These are phyloP conservation scores for Hydropsyche betteni DNA, from an alignment of 2,888 invertebrate genomes.

Conservation along the genomic window DNA sequence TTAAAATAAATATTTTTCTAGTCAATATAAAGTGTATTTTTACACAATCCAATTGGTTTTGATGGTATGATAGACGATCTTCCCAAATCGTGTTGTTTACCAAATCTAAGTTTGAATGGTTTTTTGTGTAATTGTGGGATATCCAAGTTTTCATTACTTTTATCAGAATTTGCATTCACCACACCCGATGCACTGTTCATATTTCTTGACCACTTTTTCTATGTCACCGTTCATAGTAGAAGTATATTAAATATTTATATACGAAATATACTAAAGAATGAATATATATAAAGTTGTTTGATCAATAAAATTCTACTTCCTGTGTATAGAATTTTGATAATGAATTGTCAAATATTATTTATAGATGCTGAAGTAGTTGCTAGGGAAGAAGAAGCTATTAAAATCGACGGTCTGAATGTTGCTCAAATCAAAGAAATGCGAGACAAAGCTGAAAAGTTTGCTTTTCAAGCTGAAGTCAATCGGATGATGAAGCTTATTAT, in stretches of 20 bases:
- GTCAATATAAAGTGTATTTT: constrained; percentile 47
- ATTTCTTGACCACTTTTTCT: neutral
- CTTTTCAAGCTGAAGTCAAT: constrained; percentile 98
- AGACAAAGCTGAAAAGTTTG: constrained; percentile 86
- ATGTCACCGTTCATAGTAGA: neutral
- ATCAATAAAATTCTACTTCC: constrained; percentile 42
- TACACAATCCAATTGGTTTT: constrained; percentile 59
- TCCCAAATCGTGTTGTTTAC: constrained; percentile 60
- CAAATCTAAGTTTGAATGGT: constrained; percentile 62
- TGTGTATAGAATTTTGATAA: neutral
- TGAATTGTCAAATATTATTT: constrained; percentile 38
- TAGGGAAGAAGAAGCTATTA: constrained; percentile 96
- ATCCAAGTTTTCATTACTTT: constrained; percentile 24
- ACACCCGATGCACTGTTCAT: constrained; percentile 36
- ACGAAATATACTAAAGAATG: constrained; percentile 14
- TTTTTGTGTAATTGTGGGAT: constrained; percentile 52
- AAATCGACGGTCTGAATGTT: constrained; percentile 92
- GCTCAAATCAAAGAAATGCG: constrained; percentile 92
- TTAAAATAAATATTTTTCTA: neutral
- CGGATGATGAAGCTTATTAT: constrained; percentile 99
- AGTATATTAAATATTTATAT: constrained; percentile 31
- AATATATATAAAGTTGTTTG: constrained; percentile 41
- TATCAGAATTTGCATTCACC: constrained; percentile 40
- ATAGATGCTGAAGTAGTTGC: constrained; percentile 89
- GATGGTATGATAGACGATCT: constrained; percentile 61